Evolutionary conservation across 2,888 invertebrate genomes (phyloP).

Genomic region (Schizaphis graminum): DNA sequence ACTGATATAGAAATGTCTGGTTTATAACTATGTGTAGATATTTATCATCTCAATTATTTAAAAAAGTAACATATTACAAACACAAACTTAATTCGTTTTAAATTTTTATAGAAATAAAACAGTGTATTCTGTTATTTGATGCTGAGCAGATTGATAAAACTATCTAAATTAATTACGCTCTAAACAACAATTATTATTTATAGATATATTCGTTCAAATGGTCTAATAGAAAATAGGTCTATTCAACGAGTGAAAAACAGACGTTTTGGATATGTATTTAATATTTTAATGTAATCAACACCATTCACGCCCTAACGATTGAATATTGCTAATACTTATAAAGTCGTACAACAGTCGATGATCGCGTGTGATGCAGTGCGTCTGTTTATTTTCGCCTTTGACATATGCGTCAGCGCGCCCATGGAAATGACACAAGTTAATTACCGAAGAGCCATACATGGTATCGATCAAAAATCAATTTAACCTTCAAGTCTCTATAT

Average conservation of each 20-base stretch:
- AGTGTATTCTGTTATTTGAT: background rate
- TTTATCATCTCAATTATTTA: background rate
- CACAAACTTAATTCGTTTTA: background rate
- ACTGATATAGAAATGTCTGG: background rate
- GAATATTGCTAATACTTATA: background rate
- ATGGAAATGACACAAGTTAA: constrained; percentile 41
- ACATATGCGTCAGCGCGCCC: constrained; percentile 19
- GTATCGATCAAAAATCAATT: constrained; percentile 39
- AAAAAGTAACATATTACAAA: background rate
- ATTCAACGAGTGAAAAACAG: background rate
- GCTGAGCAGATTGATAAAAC: background rate
- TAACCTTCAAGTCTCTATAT: background rate
- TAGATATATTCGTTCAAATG: background rate
- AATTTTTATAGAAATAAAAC: background rate
- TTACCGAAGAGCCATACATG: background rate
- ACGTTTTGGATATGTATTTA: background rate
- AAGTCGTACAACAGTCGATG: background rate
- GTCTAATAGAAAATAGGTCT: background rate
- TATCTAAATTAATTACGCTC: background rate
- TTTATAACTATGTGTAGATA: background rate
- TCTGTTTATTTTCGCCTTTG: constrained; percentile 55
- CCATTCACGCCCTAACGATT: background rate
- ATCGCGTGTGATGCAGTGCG: background rate
- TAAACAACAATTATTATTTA: background rate
- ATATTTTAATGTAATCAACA: background rate